Evolutionary conservation across 1,140 invertebrate species (phyloP).

Genomic region (Mercenaria mercenaria): DNA sequence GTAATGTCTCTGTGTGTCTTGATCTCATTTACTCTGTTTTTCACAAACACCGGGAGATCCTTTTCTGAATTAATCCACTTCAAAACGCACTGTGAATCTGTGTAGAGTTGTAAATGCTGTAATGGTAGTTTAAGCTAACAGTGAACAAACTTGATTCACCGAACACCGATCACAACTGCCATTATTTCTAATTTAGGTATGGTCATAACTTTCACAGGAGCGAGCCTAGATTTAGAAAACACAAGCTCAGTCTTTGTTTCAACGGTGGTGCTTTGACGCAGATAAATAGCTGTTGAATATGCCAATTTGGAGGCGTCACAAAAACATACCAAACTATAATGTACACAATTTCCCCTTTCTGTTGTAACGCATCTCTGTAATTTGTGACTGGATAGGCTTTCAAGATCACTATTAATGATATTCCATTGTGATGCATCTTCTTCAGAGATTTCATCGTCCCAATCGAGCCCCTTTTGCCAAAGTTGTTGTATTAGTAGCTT

Average conservation of each 20-base stretch:
- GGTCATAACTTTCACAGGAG: conserved; percentile 5
- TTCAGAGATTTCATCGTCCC: conserved; percentile 23
- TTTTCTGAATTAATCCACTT: background rate
- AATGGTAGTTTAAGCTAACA: background rate
- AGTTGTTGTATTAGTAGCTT: conserved; percentile 1
- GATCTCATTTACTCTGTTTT: conserved; percentile 27
- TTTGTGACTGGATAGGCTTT: background rate
- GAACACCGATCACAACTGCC: conserved; percentile 16
- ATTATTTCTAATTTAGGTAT: conserved; percentile 18
- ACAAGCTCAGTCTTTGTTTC: background rate
- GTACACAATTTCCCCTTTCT: background rate
- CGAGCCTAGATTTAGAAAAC: background rate
- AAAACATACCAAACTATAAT: conserved; percentile 12
- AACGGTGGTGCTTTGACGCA: background rate
- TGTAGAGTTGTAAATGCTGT: background rate
- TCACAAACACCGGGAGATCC: background rate
- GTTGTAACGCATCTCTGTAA: background rate
- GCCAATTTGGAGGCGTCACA: background rate
- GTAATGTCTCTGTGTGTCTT: background rate
- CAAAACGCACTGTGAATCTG: conserved; percentile 34
- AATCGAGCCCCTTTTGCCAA: background rate
- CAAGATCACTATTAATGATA: background rate
- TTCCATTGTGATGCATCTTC: background rate
- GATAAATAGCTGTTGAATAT: background rate
- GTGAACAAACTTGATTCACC: conserved; percentile 14